A percentile compares a stretch with the other conserved stretches of the same genome.
phyloP scores from a whole-genome alignment of 2,113 vertebrate genomes.

The Trichomycterus rosablanca region DNA sequence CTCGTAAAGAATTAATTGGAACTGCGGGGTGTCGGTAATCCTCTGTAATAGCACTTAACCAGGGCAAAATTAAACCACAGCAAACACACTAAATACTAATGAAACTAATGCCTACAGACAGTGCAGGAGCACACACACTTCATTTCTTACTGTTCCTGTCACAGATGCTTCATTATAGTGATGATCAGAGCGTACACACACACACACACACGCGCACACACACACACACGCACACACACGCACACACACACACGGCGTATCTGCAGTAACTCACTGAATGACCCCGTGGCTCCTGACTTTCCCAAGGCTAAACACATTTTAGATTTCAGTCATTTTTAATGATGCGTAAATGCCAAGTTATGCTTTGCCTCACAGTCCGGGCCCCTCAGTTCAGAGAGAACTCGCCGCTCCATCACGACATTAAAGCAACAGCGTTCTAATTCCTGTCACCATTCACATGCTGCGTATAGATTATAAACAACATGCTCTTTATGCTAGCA shows the following conservation, averaged over 20 bases:
- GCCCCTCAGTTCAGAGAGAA: not conserved
- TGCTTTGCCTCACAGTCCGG: not conserved
- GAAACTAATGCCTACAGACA: slow-evolving; percentile 27
- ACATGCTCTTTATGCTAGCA: no score
- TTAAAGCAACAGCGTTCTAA: not conserved
- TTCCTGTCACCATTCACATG: no score
- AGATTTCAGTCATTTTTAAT: not conserved
- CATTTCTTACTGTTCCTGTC: not conserved
- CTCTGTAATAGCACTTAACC: slow-evolving; percentile 29
- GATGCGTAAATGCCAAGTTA: not conserved
- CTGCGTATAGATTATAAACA: no score
- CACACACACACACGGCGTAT: no score
- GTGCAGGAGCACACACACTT: slow-evolving; percentile 33
- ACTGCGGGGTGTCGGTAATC: slow-evolving; percentile 29
- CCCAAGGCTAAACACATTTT: not conserved
- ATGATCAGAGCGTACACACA: not conserved
- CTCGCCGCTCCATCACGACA: not conserved
- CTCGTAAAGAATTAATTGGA: slow-evolving; percentile 35
- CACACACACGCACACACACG: no score
- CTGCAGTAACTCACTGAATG: no score
- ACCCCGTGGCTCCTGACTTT: no score
- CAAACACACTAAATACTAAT: slow-evolving; percentile 35
- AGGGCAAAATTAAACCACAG: slow-evolving; percentile 10
- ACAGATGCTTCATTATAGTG: not conserved
- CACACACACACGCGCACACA: not conserved